These are phyloP conservation scores for Harpalus rubripes DNA, from an alignment of 2,888 invertebrate species.

Conservation along the genomic window DNA sequence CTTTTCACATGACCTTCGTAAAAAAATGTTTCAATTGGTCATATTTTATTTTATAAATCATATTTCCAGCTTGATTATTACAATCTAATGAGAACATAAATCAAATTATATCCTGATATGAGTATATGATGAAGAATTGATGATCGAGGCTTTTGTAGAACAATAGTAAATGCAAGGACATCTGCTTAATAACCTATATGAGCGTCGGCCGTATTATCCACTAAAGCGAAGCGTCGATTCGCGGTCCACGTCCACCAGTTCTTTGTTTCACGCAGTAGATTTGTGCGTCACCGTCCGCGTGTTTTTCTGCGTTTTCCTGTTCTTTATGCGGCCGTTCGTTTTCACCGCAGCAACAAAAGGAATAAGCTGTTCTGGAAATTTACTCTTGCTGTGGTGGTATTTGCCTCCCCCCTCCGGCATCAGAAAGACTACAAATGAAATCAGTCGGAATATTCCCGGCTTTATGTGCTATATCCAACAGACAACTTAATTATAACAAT, in stretches of 20 bases:
- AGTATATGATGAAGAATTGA: background rate
- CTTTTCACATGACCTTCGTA: too few species aligned
- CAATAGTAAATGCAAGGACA: background rate
- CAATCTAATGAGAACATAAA: too few species aligned
- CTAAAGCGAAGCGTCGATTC: background rate
- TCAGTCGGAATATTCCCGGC: conserved; percentile 29
- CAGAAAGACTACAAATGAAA: conserved; percentile 50
- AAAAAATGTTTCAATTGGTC: too few species aligned
- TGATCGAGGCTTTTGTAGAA: background rate
- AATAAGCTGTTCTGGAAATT: conserved; percentile 47
- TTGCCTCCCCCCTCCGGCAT: conserved; percentile 24
- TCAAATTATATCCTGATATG: too few species aligned
- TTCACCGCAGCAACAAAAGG: conserved; percentile 39
- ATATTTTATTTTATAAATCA: too few species aligned
- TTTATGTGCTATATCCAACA: conserved; percentile 33
- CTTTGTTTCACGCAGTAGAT: conserved; percentile 34
- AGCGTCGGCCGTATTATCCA: background rate
- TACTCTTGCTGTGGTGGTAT: conserved; percentile 47
- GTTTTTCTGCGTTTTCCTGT: conserved; percentile 57
- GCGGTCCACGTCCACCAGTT: conserved; percentile 21
- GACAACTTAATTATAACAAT: conserved; percentile 42
- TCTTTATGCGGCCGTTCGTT: conserved; percentile 46
- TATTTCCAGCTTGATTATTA: too few species aligned
- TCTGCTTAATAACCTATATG: background rate
- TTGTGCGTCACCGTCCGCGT: conserved; percentile 29